Evolutionary conservation across 2,888 invertebrate genomes (phyloP).

Genomic region (Drosophila flavopinicola): DNA sequence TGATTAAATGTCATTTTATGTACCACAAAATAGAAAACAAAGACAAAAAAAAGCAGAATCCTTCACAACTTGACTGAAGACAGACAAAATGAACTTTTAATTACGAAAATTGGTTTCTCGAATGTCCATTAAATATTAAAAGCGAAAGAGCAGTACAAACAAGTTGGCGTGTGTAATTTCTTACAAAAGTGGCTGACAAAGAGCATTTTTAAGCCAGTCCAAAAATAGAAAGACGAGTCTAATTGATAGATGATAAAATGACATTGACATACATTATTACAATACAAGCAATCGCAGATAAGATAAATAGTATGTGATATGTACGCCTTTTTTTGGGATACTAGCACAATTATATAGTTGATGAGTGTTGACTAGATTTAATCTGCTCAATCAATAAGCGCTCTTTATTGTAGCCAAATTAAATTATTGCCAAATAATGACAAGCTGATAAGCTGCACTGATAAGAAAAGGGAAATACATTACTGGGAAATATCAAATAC

Average conservation of each 20-base stretch:
- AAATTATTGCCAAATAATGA: constrained; percentile 23
- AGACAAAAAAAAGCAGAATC: neutral
- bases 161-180: neutral
- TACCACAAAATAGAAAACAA: too few species aligned
- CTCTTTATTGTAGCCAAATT: constrained; percentile 28
- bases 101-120: constrained; percentile 17
- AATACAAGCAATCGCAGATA: constrained; percentile 12
- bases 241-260: constrained; percentile 20
- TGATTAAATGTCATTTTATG: constrained; percentile 11
- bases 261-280: constrained; percentile 5
- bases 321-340: constrained; percentile 7
- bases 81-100: constrained; percentile 18
- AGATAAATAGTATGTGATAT: constrained; percentile 19
- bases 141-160: too few species aligned
- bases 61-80: neutral
- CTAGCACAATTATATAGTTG: constrained; percentile 19
- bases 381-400: constrained; percentile 24
- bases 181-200: neutral
- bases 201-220: neutral
- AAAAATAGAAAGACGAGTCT: neutral
- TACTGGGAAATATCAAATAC: too few species aligned
- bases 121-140: constrained; percentile 9
- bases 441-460: constrained; percentile 10
- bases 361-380: constrained; percentile 24
- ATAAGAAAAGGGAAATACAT: neutral